These are phyloP conservation scores for Melanaphis sacchari DNA, from an alignment of 1,140 invertebrate genomes.

Conservation along the genomic window DNA sequence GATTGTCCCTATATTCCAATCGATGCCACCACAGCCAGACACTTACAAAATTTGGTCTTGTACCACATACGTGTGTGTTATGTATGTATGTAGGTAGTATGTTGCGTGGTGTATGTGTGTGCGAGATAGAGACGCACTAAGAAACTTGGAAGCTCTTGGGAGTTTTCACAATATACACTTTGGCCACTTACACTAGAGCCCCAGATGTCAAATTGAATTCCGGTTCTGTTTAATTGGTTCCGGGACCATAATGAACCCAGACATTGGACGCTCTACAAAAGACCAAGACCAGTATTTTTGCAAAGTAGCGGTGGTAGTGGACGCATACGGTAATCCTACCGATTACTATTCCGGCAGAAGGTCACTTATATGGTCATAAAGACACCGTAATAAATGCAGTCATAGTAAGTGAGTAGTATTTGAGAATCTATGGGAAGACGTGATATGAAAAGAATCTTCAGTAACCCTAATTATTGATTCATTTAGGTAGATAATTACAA, in stretches of 20 bases:
- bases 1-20: constrained; percentile 20
- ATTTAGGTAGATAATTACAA: not conserved
- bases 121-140: not conserved
- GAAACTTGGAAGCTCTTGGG: constrained; percentile 18
- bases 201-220: constrained; percentile 42
- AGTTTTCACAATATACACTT: not conserved
- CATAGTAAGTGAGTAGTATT: not conserved
- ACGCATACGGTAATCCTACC: not conserved
- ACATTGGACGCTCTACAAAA: not conserved
- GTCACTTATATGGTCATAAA: not conserved
- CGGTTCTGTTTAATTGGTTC: constrained; percentile 45
- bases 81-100: not conserved
- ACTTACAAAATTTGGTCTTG: not conserved
- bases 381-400: not conserved
- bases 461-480: not conserved
- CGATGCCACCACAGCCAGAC: not conserved
- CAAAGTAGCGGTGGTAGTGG: not conserved
- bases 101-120: not conserved
- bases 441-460: not conserved
- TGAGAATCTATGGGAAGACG: not conserved
- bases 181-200: not conserved
- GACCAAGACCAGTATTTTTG: not conserved
- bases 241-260: constrained; percentile 34
- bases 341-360: not conserved
- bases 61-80: too few relatives aligned